These are phyloP conservation scores for Rhogogaster chlorosoma DNA, from an alignment of 2,888 invertebrate genomes.

Conservation along the genomic window DNA sequence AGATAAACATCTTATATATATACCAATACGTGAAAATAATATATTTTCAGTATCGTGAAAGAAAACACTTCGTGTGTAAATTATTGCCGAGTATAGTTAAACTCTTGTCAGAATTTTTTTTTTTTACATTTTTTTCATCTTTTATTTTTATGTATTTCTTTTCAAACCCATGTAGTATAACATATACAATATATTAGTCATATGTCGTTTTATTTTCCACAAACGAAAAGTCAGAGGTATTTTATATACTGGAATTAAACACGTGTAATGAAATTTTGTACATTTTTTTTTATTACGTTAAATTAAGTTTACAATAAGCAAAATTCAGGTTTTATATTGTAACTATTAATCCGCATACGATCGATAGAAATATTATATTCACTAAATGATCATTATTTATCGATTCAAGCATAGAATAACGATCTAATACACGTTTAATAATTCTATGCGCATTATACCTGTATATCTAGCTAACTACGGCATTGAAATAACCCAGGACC, in stretches of 20 bases:
- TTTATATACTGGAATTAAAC: too few relatives aligned
- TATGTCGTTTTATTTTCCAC: too few relatives aligned
- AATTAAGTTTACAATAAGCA: too few relatives aligned
- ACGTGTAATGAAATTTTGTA: too few relatives aligned
- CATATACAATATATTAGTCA: too few relatives aligned
- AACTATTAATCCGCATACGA: too few relatives aligned
- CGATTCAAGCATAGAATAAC: not conserved
- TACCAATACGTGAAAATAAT: not conserved
- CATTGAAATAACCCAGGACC: conserved; percentile 26
- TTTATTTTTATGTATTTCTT: too few relatives aligned
- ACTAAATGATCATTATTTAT: not conserved
- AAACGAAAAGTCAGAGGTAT: not conserved
- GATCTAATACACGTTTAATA: not conserved
- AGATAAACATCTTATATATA: not conserved
- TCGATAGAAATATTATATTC: too few relatives aligned
- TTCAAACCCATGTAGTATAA: too few relatives aligned
- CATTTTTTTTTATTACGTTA: too few relatives aligned
- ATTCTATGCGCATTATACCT: not conserved
- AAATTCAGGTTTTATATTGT: too few relatives aligned
- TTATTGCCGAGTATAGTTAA: not conserved
- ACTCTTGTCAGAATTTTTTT: not conserved
- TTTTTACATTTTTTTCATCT: too few relatives aligned
- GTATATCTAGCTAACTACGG: not conserved
- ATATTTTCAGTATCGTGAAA: not conserved
- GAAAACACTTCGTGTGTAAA: not conserved